Evolutionary conservation across 2,888 invertebrate genomes (phyloP), one percentile per base, ranked within the genome.

Genomic region (Lycophotia porphyrea): DNA sequence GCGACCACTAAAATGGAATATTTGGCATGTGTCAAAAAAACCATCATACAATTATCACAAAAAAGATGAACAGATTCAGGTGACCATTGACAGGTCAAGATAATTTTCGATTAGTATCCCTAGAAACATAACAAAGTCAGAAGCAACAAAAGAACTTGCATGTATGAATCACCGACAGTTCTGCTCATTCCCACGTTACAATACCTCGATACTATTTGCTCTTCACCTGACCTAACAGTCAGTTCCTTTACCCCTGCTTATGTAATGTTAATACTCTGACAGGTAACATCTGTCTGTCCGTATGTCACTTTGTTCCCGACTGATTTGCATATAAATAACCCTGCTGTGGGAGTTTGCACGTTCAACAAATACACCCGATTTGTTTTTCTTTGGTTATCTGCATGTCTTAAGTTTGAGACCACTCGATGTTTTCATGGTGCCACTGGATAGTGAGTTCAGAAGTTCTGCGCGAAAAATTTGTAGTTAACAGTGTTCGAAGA

Each of bases 291-390:
- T 88, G 90, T 88, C 90, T 77, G 82, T 84, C 86, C 76, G 88
- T 86, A 76, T 80, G 88, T 88, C 88, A 87, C 86, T 87, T 88
- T 87, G 87, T 89, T 84, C 85, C 78, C 71, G 67, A 76, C 74
- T 73, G 73, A 89, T 92, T 90, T 90, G 90, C 91, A 90, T 92
- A 87, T 89, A 90, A 90, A 91, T 92, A 87, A 86, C 74, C 39
- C 34, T 64, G 79, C 66, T 77, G 68, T 75, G 68, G 76, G 78
- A 79, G 69, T 80, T 80, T 65, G 83, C 85, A 72, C 76, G 68
- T 58, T 71, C 15, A 70, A 85, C 87, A 86, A 83, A 85, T 74
- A 83, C n/a, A 21, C 24, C n/a, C 39, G 71, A 73, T 84, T 84
- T 86, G 72, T 79, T 84, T 86, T 84, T 84, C 78, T 77, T 77